phyloP scores from a whole-genome alignment of 2,113 vertebrate genomes.

The Bubo bubo region DNA sequence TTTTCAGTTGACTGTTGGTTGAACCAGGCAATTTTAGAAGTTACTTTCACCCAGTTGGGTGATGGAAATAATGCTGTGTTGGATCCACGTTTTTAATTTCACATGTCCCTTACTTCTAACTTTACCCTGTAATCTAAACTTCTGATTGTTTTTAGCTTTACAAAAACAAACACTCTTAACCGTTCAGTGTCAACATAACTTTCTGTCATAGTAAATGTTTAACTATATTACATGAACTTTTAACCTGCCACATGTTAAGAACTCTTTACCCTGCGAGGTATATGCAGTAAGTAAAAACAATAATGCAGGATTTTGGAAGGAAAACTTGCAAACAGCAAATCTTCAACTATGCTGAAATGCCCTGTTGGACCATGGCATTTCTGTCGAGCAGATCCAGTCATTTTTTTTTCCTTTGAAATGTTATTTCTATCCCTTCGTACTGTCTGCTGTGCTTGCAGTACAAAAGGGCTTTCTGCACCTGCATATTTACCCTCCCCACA shows the following conservation, averaged over 20 bases:
- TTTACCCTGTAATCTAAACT: background rate
- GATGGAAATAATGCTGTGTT: background rate
- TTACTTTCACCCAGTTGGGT: background rate
- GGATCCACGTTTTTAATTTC: background rate
- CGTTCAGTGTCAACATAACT: background rate
- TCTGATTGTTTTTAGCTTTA: background rate
- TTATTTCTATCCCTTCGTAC: background rate
- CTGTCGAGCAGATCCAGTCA: background rate
- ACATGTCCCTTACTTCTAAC: background rate
- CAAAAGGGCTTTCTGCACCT: constrained; percentile 46
- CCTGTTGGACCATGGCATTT: background rate
- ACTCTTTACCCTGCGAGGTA: background rate
- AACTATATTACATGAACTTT: background rate
- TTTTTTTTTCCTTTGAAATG: background rate
- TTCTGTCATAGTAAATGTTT: background rate
- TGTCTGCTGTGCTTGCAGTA: background rate
- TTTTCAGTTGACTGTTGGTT: background rate
- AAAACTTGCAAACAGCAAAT: background rate
- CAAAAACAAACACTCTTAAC: background rate
- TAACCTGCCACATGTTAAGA: background rate
- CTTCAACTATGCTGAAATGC: background rate
- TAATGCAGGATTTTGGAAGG: background rate
- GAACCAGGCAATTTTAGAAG: background rate
- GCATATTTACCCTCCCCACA: constrained; percentile 26
- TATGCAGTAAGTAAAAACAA: background rate